Evolutionary conservation across 2,797 vertebrate genomes (phyloP).

Genomic region (Eptatretus atami): DNA sequence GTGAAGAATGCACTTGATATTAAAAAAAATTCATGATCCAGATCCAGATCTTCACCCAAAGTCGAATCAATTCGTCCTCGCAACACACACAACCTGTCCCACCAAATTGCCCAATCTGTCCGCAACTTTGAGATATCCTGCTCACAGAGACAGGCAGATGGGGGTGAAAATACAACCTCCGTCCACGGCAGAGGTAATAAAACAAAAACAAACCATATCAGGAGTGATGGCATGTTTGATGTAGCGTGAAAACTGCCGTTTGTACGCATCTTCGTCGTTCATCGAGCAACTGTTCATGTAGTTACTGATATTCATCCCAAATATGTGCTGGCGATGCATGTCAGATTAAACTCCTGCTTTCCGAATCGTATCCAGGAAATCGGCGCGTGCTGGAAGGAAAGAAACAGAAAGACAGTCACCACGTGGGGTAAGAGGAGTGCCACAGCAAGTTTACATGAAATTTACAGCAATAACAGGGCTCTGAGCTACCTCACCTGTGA

Average conservation of each 20-base stretch:
- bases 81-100: no score
- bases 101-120: no score
- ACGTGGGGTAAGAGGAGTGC: not conserved
- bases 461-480: not conserved
- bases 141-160: no score
- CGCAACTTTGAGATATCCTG: no score
- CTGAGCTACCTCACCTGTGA: constrained; percentile 31
- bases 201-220: constrained; percentile 25
- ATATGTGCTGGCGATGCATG: constrained; percentile 81
- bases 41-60: no score
- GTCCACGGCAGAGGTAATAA: no score
- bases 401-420: not conserved
- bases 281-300: constrained; percentile 73
- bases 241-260: constrained; percentile 82
- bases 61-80: no score
- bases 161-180: no score
- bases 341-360: constrained; percentile 86
- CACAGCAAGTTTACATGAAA: not conserved
- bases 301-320: constrained; percentile 62
- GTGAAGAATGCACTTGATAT: no score
- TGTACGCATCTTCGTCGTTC: constrained; percentile 77
- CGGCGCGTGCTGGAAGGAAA: constrained; percentile 43
- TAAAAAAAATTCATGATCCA: no score
- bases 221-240: constrained; percentile 59
- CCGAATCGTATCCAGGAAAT: constrained; percentile 70